Conservation (phyloP, 2,797 vertebrate species). For the Gymnoscopelus braueri region DNA sequence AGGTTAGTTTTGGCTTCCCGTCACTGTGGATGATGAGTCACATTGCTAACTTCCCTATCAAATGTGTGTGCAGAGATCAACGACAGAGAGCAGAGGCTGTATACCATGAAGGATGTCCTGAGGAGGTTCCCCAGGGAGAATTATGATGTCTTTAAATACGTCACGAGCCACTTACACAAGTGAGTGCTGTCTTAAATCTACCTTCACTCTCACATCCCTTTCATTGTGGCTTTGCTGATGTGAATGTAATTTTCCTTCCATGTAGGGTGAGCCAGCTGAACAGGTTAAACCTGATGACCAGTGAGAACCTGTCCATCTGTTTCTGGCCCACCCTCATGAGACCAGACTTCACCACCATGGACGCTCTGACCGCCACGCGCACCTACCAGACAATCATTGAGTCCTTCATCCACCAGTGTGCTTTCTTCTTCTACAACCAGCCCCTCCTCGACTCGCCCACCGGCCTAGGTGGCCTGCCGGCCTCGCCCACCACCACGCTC, state of each 20-base stretch:
- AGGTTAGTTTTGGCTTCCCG: too few species aligned
- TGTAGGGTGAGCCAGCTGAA: slow-evolving; percentile 92
- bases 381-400: slow-evolving; percentile 99
- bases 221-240: not conserved
- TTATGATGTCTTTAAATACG: slow-evolving; percentile 95
- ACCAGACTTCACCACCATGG: slow-evolving; percentile 96
- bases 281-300: slow-evolving; percentile 94
- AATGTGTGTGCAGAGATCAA: slow-evolving; percentile 85
- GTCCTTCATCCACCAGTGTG: slow-evolving; percentile 95
- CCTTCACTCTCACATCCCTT: slow-evolving; percentile 9
- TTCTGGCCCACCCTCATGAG: slow-evolving; percentile 98
- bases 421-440: slow-evolving; percentile 95
- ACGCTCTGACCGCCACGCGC: slow-evolving; percentile 93
- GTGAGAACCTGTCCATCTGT: slow-evolving; percentile 97
- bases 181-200: slow-evolving; percentile 64
- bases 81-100: slow-evolving; percentile 93
- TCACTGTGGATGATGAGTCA: not conserved
- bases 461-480: slow-evolving; percentile 83
- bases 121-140: slow-evolving; percentile 93
- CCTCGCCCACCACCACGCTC: slow-evolving; percentile 80
- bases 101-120: slow-evolving; percentile 93
- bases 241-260: slow-evolving; percentile 19
- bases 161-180: slow-evolving; percentile 94
- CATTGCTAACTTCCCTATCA: slow-evolving; percentile 2
- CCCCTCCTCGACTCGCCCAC: slow-evolving; percentile 86